Base-by-base conservation (phyloP, 2,888 invertebrate genomes). In the Pachliopta kotzebuea region DNA sequence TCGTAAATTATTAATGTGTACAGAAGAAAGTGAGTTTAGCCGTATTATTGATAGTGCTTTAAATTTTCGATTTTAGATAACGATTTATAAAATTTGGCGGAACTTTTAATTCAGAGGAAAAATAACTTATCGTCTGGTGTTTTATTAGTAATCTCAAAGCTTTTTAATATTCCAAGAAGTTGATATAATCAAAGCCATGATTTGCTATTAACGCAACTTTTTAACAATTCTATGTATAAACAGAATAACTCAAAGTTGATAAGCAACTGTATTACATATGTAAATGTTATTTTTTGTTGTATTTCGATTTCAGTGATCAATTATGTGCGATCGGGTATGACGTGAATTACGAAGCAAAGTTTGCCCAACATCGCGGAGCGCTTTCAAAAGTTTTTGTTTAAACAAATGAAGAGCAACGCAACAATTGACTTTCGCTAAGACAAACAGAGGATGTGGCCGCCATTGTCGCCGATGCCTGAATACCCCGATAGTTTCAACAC, bases 391-490 rank as follows among this genome's bases (percentile, higher is more conserved):
- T 79, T 81, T 83, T 82, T 74, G 78, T 77, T 80, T 79, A 83
- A 83, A 81, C 81, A 86, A 86, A 85, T 81, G 83, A 77, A 72
- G 71, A 73, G 72, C 71, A 76, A 75, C 77, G 80, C 77, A 84
- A 87, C 83, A 84, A 83, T 84, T 74, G 83, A 77, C 84, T 86
- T 86, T 88, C 86, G 77, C 86, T 79, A 77, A 80, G 75, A 83
- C 85, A 87, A 88, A 88, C 84, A 86, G 80, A 88, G 88, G 88
- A 88, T 87, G 84, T 82, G 83, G 82, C 72, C 75, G 71, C 79
- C 76, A 84, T 85, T 85, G 86, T 83, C 86, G 79, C 71, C 71
- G 70, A 70, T 72, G 78, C 69, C 78, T 75, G 74, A 76, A 75
- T 73, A 75, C 74, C 70, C 74, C 72, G 70, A 71, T 70, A 70